Base-by-base conservation (phyloP, 1,140 invertebrate species). In the Dendrolimus kikuchii region DNA sequence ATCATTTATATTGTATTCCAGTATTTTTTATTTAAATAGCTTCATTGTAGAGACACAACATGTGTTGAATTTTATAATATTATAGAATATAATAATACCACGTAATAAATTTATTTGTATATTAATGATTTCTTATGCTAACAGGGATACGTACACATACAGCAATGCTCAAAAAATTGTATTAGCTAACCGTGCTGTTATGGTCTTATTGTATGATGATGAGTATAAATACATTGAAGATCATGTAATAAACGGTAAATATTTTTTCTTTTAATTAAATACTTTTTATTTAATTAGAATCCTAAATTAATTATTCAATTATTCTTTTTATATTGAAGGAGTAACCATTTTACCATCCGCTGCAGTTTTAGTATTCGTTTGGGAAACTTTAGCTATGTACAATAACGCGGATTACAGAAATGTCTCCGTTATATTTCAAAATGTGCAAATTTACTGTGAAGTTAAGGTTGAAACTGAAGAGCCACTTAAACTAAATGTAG, bases 181-280 rank as follows among this genome's bases (percentile, higher is more conserved):
- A 23, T 23, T 23, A 23, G 23, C 23, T 23, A 23, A 3, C 23
- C 23, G 23, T 23, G 3, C 23, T 23, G 5, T 62, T 50, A 6
- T 65, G 2, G 44, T 74, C 39, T 68, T 70, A 6, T 51, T 60
- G 40, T 57, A 71, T 41, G 74, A 77, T 38, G 68, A 73, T 23
- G 70, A 70, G 9, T 55, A 71, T 9, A 54, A 45, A 37, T 75
- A 66, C 45, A 59, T 77, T 9, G 53, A 57, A 57, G 67, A 68
- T 38, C 58, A 77, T 55, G 49, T 71, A 6, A 60, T 71, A 5
- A 54, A 64, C 48, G 72, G 74, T 75, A 61, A 54, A 40, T 54
- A 38, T 40, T 39, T 37, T 8, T 7, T 44, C 5, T 4, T 8
- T 46, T n/a, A 49, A 37, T 36, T 0, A 51, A 45, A 47, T 4